phyloP scores from a whole-genome alignment of 2,888 invertebrate species.

The Pammene fasciana region DNA sequence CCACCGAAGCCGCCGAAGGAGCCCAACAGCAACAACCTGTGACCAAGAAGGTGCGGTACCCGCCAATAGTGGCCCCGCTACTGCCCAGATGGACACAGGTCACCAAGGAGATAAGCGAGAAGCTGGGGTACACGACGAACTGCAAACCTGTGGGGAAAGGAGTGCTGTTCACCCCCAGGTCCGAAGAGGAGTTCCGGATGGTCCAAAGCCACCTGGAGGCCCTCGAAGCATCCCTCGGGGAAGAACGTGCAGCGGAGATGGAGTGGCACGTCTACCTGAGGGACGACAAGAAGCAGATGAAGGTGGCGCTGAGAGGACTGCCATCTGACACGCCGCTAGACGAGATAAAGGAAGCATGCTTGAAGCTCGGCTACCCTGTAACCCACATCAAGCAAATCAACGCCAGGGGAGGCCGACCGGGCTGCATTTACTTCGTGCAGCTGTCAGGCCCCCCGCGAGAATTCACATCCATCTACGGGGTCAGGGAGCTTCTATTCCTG shows the following conservation, averaged over 20 bases:
- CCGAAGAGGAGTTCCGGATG: no score
- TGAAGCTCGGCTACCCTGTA: neutral
- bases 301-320: neutral
- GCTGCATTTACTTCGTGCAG: neutral
- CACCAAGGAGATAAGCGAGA: no score
- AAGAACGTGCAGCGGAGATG: neutral
- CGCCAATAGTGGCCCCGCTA: no score
- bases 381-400: neutral
- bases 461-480: neutral
- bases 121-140: no score
- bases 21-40: no score
- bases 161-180: no score
- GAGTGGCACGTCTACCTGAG: neutral
- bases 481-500: neutral
- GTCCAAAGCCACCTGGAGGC: neutral
- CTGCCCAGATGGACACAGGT: no score
- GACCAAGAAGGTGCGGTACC: no score
- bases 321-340: neutral
- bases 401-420: neutral
- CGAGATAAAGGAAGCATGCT: accelerated
- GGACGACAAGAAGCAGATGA: neutral
- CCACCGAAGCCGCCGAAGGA: no score
- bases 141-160: no score
- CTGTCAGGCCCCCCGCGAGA: neutral
- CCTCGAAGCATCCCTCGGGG: neutral